phyloP scores from a whole-genome alignment of 2,113 vertebrate species.

The Myocastor coypus region DNA sequence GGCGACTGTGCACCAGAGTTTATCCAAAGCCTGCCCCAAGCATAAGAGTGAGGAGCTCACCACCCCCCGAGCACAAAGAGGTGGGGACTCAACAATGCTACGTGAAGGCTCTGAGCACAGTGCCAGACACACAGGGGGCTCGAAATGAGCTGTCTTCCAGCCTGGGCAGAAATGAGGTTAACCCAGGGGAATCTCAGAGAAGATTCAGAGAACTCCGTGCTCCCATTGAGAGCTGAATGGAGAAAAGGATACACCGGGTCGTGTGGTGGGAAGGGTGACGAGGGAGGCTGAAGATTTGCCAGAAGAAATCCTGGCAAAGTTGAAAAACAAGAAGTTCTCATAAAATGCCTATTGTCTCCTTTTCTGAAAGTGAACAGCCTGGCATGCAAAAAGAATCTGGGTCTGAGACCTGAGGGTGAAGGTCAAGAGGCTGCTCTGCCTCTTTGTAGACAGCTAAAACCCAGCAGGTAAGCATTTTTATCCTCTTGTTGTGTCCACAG shows the following conservation, averaged over 20 bases:
- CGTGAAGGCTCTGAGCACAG: background rate
- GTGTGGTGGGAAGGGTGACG: background rate
- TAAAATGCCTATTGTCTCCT: background rate
- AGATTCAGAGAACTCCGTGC: background rate
- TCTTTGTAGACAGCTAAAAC: background rate
- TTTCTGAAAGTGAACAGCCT: background rate
- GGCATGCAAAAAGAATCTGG: rapidly evolving
- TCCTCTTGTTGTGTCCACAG: background rate
- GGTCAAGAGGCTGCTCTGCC: rapidly evolving
- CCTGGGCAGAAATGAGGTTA: background rate
- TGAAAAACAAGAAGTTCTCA: background rate
- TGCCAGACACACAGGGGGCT: background rate
- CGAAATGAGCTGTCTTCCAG: rapidly evolving
- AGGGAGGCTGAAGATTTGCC: background rate
- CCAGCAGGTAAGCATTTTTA: background rate
- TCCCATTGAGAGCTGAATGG: background rate
- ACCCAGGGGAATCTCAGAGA: background rate
- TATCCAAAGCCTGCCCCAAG: background rate
- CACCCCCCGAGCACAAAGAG: background rate
- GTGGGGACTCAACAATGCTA: no score
- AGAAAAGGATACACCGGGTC: background rate
- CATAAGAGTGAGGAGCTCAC: background rate
- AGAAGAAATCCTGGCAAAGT: background rate
- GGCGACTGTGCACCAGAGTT: background rate
- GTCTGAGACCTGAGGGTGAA: background rate